Conservation (phyloP, 2,113 vertebrate species). For the Hirundichthys speculiger region DNA sequence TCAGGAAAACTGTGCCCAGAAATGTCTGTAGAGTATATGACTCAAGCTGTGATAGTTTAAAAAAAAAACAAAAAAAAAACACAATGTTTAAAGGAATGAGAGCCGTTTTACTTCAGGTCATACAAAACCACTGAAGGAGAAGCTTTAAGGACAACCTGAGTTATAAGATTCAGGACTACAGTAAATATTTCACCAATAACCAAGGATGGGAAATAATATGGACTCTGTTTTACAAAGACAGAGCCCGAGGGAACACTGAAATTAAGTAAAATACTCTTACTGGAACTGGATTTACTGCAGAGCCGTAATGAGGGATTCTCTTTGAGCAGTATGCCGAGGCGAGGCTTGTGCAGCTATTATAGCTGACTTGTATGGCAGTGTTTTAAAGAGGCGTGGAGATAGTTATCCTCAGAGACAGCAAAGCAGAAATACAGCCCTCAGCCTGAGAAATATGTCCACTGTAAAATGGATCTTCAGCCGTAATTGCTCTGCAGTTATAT, state of each 20-base stretch:
- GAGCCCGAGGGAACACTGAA: slow-evolving; percentile 26
- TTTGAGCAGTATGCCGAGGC: slow-evolving; percentile 22
- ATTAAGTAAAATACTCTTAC: slow-evolving; percentile 1
- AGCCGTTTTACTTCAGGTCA: too few species aligned
- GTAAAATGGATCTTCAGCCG: background rate
- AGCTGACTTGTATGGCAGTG: slow-evolving; percentile 24
- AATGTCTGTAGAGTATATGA: too few species aligned
- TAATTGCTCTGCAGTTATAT: slow-evolving; percentile 4
- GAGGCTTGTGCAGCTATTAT: slow-evolving; percentile 21
- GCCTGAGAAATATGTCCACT: background rate
- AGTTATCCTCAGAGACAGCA: slow-evolving; percentile 18
- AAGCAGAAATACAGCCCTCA: background rate
- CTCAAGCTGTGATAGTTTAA: too few species aligned
- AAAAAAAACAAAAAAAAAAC: too few species aligned
- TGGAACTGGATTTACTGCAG: slow-evolving; percentile 17
- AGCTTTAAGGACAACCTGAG: too few species aligned
- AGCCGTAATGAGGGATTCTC: slow-evolving; percentile 46
- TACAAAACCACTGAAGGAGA: too few species aligned
- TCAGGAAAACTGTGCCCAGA: too few species aligned
- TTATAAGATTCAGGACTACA: too few species aligned
- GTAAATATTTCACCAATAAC: too few species aligned
- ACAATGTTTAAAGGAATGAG: too few species aligned
- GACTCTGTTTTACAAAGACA: slow-evolving; percentile 25
- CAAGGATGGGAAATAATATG: slow-evolving; percentile 38
- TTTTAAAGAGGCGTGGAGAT: slow-evolving; percentile 21